A percentile compares a stretch with the other conserved stretches of the same genome.
These are phyloP conservation scores for Petrocephalus zakoni DNA, from an alignment of 2,113 vertebrate genomes.

Conservation along the genomic window DNA sequence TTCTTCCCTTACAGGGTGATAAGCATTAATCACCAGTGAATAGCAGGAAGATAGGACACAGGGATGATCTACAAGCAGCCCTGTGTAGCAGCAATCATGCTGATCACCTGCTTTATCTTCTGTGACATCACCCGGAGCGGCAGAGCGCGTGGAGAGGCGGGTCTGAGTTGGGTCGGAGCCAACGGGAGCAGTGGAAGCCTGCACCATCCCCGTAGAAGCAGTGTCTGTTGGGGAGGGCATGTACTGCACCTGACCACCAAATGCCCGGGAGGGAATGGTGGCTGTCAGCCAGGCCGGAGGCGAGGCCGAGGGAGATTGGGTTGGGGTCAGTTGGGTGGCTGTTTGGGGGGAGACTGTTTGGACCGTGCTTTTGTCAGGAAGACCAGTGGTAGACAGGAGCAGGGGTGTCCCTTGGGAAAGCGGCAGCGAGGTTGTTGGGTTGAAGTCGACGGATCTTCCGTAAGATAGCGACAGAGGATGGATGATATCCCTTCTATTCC, in stretches of 20 bases:
- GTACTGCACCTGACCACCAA: background rate
- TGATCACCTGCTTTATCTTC: conserved; percentile 3
- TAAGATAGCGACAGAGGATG: conserved; percentile 51
- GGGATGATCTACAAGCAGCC: background rate
- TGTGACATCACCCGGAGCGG: background rate
- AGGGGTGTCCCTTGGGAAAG: conserved; percentile 54
- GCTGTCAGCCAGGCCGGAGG: conserved; percentile 51
- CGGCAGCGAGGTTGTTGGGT: conserved; percentile 54
- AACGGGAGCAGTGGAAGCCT: conserved; percentile 25
- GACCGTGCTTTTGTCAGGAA: conserved; percentile 40
- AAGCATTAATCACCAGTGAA: background rate
- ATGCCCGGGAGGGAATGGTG: conserved; percentile 25
- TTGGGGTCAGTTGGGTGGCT: conserved; percentile 34
- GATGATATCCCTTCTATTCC: conserved; percentile 31
- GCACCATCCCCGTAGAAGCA: background rate
- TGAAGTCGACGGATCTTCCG: conserved; percentile 70
- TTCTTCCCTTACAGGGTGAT: conserved; percentile 1
- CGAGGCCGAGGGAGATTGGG: conserved; percentile 39
- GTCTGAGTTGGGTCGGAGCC: conserved; percentile 28
- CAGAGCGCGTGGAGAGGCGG: conserved; percentile 39
- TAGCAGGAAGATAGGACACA: conserved; percentile 5
- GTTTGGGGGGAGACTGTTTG: conserved; percentile 29
- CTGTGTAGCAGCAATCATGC: background rate
- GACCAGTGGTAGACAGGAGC: conserved; percentile 26
- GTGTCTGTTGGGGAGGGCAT: background rate